phyloP scores from a whole-genome alignment of 2,888 invertebrate genomes.

The Lochmaea crataegi region DNA sequence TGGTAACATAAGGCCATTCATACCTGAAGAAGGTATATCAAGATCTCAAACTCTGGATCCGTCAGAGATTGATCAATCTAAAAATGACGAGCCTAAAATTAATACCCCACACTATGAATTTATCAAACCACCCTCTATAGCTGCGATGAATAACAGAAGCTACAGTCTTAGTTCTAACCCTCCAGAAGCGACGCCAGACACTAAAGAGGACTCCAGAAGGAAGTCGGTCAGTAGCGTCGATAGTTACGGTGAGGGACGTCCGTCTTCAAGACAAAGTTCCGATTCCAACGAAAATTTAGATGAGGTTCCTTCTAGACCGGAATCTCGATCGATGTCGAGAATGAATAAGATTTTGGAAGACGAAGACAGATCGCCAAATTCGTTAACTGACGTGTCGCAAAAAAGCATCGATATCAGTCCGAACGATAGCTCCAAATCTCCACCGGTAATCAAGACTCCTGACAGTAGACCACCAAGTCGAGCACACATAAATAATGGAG shows the following conservation, averaged over 20 bases:
- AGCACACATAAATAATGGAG: slow-evolving; percentile 23
- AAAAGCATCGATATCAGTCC: slow-evolving; percentile 59
- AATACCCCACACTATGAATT: slow-evolving; percentile 33
- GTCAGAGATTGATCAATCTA: slow-evolving; percentile 53
- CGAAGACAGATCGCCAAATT: slow-evolving; percentile 48
- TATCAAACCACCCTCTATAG: slow-evolving; percentile 57
- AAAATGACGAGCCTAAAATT: slow-evolving; percentile 65
- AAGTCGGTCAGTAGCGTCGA: slow-evolving; percentile 68
- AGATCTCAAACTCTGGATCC: slow-evolving; percentile 61
- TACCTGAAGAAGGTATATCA: slow-evolving; percentile 45
- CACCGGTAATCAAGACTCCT: slow-evolving; percentile 20
- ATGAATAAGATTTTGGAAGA: slow-evolving; percentile 58
- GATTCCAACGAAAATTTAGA: slow-evolving; percentile 54
- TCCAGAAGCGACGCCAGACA: slow-evolving; percentile 64
- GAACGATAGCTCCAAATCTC: slow-evolving; percentile 49
- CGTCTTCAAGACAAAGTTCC: slow-evolving; percentile 47
- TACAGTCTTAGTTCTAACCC: slow-evolving; percentile 69
- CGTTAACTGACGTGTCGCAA: slow-evolving; percentile 43
- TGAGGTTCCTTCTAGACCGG: slow-evolving; percentile 55
- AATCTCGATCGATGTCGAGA: slow-evolving; percentile 55
- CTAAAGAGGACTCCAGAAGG: slow-evolving; percentile 67
- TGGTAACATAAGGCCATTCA: slow-evolving; percentile 45
- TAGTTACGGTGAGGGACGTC: slow-evolving; percentile 63
- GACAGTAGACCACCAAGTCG: slow-evolving; percentile 42
- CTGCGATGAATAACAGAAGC: slow-evolving; percentile 68